Evolutionary conservation across 2,797 vertebrate genomes (phyloP), one percentile per base, ranked within the genome.

Genomic region (Characodon lateralis): DNA sequence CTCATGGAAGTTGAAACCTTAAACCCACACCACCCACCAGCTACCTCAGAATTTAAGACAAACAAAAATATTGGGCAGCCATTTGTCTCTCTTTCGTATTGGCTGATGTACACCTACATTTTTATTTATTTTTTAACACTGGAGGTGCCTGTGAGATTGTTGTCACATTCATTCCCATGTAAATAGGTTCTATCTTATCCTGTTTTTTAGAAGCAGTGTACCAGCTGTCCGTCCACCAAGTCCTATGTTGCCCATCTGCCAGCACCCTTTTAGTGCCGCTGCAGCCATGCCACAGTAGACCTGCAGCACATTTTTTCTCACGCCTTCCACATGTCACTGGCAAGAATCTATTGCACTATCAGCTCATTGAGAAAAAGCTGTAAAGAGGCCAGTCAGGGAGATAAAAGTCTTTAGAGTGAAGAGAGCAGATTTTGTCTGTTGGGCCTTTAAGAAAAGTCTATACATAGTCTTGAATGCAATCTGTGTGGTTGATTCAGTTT

Each of bases 201-300:
- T 82, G 58, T 81, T 66, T 71, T 69, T 43, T 65, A 73, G 77
- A 72, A 65, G 77, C 22, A 22, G 74, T 81, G 72, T 83, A 76
- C 89, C 92, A 94, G 89, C 90, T 94, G 91, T 89, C 88, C 86
- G 78, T 82, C 90, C 65, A 81, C 83, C 85, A 76, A 74, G 22
- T 78, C 70, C 35, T 80, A 73, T 86, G 74, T 83, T 77, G n/a
- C 85, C 90, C 92, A 94, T 94, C 94, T 94, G 92, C 86, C 86
- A 77, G 61, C 16, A 50, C 71, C 71, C 74, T 84, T 87, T 82
- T 48, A 48, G 14, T 89, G 63, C 76, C 76, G 65, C 81, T 83
- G 73, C 59, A 35, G 35, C 70, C 63, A 71, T 77, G 80, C 84
- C 86, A 85, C 87, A 75, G 1, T 63, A 74, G 80, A 84, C 83